Percentiles rank a stretch among this genome's conserved stretches.
phyloP scores from a whole-genome alignment of 2,888 invertebrate genomes.

The Cheilosia grossa region DNA sequence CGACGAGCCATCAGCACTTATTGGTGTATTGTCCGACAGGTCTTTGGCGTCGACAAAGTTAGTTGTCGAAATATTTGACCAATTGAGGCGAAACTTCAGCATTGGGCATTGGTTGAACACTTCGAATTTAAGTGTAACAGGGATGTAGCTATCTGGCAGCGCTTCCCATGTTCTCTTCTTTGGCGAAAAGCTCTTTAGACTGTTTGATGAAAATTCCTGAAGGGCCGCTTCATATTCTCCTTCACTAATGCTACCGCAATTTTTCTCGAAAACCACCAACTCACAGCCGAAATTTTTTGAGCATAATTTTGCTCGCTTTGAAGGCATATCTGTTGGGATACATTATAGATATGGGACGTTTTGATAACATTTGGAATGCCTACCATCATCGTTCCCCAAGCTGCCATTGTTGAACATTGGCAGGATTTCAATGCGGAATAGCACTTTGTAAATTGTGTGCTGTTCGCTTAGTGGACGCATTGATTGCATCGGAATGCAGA shows the following conservation, averaged over 20 bases:
- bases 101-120: slow-evolving; percentile 91
- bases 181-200: slow-evolving; percentile 85
- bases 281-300: slow-evolving; percentile 86
- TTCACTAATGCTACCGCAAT: slow-evolving; percentile 93
- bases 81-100: slow-evolving; percentile 92
- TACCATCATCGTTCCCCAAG: slow-evolving; percentile 55
- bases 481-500: slow-evolving; percentile 93
- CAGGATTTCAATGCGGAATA: slow-evolving; percentile 80
- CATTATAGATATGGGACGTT: slow-evolving; percentile 84
- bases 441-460: slow-evolving; percentile 81
- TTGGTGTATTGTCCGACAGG: slow-evolving; percentile 73
- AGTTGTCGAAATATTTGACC: slow-evolving; percentile 87
- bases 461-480: slow-evolving; percentile 85
- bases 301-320: slow-evolving; percentile 88
- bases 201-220: slow-evolving; percentile 87
- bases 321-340: slow-evolving; percentile 85
- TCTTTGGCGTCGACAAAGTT: slow-evolving; percentile 78
- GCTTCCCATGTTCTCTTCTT: slow-evolving; percentile 89
- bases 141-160: slow-evolving; percentile 85
- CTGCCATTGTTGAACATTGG: slow-evolving; percentile 73
- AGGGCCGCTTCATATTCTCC: slow-evolving; percentile 95
- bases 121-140: slow-evolving; percentile 85
- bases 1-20: slow-evolving; percentile 47
- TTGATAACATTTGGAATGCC: slow-evolving; percentile 82
- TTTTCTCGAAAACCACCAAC: slow-evolving; percentile 94